Conservation (phyloP, 2,888 invertebrate genomes). For the Neria commutata region DNA sequence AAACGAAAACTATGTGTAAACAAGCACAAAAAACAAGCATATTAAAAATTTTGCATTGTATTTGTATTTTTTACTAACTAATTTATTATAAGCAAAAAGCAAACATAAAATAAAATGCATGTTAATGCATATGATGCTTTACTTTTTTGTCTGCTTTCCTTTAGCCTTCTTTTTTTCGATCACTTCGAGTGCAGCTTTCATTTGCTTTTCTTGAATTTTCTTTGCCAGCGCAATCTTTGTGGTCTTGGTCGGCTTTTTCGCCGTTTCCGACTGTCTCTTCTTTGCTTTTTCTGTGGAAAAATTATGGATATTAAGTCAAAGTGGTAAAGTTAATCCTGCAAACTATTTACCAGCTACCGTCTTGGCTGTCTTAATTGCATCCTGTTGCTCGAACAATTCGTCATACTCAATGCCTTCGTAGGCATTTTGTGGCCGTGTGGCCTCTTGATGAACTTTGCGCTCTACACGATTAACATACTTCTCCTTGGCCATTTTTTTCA, state of each 20-base stretch:
- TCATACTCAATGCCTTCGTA: slow-evolving; percentile 76
- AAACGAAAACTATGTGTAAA: slow-evolving; percentile 10
- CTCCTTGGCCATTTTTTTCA: slow-evolving; percentile 71
- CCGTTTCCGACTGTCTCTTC: slow-evolving; percentile 35
- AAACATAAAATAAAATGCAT: slow-evolving; percentile 16
- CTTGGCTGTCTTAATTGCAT: slow-evolving; percentile 68
- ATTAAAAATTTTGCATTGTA: slow-evolving; percentile 30
- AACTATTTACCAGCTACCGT: slow-evolving; percentile 60
- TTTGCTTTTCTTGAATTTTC: slow-evolving; percentile 56
- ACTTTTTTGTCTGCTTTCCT: slow-evolving; percentile 40
- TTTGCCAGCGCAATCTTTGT: slow-evolving; percentile 44
- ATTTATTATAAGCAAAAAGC: too few relatives aligned
- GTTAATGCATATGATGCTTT: slow-evolving; percentile 13
- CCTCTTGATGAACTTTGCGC: slow-evolving; percentile 78
- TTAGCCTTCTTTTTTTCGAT: slow-evolving; percentile 52
- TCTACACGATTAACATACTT: slow-evolving; percentile 80
- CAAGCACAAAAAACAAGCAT: slow-evolving; percentile 23
- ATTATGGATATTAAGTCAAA: not conserved
- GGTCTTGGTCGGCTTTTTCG: slow-evolving; percentile 35
- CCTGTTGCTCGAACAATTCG: slow-evolving; percentile 75
- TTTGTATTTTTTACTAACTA: slow-evolving; percentile 36
- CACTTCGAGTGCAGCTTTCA: slow-evolving; percentile 45
- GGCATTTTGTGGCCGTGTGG: slow-evolving; percentile 73
- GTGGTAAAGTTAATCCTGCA: not conserved
- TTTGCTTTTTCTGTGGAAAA: slow-evolving; percentile 36